Percentiles rank a stretch among this genome's conserved stretches.
Conservation (phyloP, 2,888 invertebrate species). For the Apotomis capreana region DNA sequence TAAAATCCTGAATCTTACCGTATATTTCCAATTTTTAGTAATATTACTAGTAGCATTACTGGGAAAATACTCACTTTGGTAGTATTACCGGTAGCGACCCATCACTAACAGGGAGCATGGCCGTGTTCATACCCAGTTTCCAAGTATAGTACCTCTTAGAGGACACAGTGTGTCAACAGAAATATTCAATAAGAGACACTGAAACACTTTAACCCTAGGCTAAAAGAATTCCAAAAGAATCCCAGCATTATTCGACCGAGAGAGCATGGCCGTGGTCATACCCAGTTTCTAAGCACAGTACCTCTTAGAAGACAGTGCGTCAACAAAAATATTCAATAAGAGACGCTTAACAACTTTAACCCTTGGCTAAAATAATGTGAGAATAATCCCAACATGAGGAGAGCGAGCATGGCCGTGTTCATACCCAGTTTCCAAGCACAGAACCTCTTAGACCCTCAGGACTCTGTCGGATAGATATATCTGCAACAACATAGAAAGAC, state of each 20-base stretch:
- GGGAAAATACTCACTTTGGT: no score
- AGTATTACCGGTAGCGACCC: no score
- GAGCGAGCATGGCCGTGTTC: slow-evolving; percentile 16
- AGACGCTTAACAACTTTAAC: no score
- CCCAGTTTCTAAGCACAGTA: neutral
- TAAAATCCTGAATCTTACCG: no score
- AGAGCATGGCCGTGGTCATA: slow-evolving; percentile 16
- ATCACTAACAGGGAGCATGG: no score
- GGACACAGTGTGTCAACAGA: slow-evolving; percentile 1
- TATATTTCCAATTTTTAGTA: no score
- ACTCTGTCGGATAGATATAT: no score
- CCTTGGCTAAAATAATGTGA: slow-evolving; percentile 1
- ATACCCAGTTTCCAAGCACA: slow-evolving; percentile 6
- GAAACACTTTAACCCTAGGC: no score
- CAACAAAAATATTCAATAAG: neutral
- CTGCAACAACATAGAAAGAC: no score
- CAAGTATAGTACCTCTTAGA: neutral
- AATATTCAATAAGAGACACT: no score
- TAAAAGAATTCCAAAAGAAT: slow-evolving; percentile 19
- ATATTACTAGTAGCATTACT: no score
- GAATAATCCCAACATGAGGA: slow-evolving; percentile 5
- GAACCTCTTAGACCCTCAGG: neutral
- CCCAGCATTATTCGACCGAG: slow-evolving; percentile 10
- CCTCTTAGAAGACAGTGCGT: neutral
- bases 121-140: slow-evolving; percentile 7